Evolutionary conservation across 2,113 vertebrate genomes (phyloP).

Genomic region (Cololabis saira): DNA sequence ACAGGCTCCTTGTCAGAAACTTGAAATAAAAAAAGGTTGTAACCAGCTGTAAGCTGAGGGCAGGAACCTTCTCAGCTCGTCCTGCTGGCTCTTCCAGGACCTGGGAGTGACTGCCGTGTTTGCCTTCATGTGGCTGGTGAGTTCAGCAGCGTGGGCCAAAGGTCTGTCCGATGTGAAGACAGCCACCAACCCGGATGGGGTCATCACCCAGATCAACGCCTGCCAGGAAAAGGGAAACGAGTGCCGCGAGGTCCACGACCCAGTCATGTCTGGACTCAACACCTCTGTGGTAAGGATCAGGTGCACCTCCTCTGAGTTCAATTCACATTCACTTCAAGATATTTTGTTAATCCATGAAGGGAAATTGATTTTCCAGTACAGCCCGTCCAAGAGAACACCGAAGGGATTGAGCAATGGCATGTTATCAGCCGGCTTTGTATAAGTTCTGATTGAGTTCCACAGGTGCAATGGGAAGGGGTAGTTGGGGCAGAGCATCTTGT

Average conservation of each 20-base stretch:
- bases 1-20: no score
- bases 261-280: slow-evolving; percentile 90
- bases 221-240: slow-evolving; percentile 66
- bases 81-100: slow-evolving; percentile 50
- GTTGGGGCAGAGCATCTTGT: no score
- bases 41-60: background rate
- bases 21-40: background rate
- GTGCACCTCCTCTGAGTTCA: no score
- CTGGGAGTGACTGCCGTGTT: slow-evolving; percentile 87
- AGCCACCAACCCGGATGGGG: slow-evolving; percentile 84
- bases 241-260: slow-evolving; percentile 86
- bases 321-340: no score
- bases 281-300: slow-evolving; percentile 87
- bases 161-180: slow-evolving; percentile 88
- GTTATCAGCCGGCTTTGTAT: no score
- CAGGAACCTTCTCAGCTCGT: background rate
- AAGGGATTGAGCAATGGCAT: no score
- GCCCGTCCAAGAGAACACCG: no score
- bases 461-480: no score
- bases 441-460: no score
- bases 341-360: no score
- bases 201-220: slow-evolving; percentile 79
- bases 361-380: no score
- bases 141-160: slow-evolving; percentile 90
- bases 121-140: slow-evolving; percentile 91